Evolutionary conservation across 1,140 invertebrate species (phyloP).

Genomic region (Pogonomyrmex barbatus): DNA sequence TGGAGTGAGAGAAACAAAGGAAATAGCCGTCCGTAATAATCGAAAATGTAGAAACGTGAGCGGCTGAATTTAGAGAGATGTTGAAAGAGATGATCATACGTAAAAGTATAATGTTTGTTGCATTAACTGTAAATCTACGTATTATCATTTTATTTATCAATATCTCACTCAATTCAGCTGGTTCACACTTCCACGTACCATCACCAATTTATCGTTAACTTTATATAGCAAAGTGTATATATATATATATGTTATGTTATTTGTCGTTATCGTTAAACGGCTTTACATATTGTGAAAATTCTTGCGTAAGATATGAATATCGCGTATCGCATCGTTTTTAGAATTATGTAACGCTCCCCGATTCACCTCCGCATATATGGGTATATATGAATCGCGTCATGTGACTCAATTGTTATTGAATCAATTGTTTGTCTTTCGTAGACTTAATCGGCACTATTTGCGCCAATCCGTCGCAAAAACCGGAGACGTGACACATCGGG

Average conservation of each 20-base stretch:
- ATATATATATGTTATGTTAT: slow-evolving; percentile 59
- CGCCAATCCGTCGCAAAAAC: neutral
- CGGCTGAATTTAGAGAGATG: slow-evolving; percentile 1
- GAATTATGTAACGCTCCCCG: neutral
- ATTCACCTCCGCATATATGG: slow-evolving; percentile 6
- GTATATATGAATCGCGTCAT: slow-evolving; percentile 18
- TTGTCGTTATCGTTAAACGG: slow-evolving; percentile 60
- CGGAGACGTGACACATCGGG: neutral
- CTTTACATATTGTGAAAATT: slow-evolving; percentile 43
- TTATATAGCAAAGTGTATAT: slow-evolving; percentile 54
- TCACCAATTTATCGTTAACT: slow-evolving; percentile 61
- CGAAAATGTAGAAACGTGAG: slow-evolving; percentile 18
- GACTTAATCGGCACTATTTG: slow-evolving; percentile 25
- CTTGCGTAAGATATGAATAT: slow-evolving; percentile 47
- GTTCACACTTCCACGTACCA: slow-evolving; percentile 27
- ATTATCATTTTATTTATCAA: neutral
- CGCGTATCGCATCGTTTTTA: slow-evolving; percentile 13
- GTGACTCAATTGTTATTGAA: neutral
- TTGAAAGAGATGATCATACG: neutral
- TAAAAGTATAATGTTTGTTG: slow-evolving; percentile 16
- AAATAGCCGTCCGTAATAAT: slow-evolving; percentile 68
- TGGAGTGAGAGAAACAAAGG: slow-evolving; percentile 10
- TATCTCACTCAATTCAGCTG: neutral
- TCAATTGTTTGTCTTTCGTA: neutral
- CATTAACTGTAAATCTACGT: slow-evolving; percentile 28